phyloP scores from a whole-genome alignment of 2,888 invertebrate genomes.

The Entomobrya proxima region DNA sequence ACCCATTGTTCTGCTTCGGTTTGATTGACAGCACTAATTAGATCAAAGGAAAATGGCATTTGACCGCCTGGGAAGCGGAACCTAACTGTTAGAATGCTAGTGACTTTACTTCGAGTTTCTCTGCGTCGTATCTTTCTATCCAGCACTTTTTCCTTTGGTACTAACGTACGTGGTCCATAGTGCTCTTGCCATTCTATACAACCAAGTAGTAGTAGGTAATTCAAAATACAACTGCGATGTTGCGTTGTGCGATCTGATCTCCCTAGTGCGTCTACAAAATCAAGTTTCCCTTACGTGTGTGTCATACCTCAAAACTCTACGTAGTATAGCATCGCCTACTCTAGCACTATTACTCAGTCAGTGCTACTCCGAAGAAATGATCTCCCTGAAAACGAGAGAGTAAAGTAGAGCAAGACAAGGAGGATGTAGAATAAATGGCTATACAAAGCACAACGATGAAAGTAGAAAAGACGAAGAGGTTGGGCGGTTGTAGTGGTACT shows the following conservation, averaged over 20 bases:
- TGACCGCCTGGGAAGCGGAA: too few species aligned
- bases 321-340: neutral
- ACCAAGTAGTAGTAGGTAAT: neutral
- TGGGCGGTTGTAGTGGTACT: neutral
- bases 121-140: too few species aligned
- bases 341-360: neutral
- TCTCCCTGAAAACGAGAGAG: neutral
- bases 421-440: neutral
- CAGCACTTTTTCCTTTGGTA: too few species aligned
- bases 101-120: too few species aligned
- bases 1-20: too few species aligned
- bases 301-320: neutral
- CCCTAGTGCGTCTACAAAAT: slow-evolving; percentile 18
- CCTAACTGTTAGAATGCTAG: too few species aligned
- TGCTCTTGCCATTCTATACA: neutral
- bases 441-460: neutral
- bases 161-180: too few species aligned
- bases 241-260: neutral
- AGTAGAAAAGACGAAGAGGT: neutral
- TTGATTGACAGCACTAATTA: too few species aligned
- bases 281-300: slow-evolving; percentile 3
- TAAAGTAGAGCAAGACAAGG: neutral
- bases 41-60: too few species aligned
- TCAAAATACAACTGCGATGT: slow-evolving; percentile 12
- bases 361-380: neutral